Percentiles rank a stretch among this genome's conserved stretches.
phyloP scores from a whole-genome alignment of 92 coral and sea anemone genomes.

The Parazoanthus darwini region DNA sequence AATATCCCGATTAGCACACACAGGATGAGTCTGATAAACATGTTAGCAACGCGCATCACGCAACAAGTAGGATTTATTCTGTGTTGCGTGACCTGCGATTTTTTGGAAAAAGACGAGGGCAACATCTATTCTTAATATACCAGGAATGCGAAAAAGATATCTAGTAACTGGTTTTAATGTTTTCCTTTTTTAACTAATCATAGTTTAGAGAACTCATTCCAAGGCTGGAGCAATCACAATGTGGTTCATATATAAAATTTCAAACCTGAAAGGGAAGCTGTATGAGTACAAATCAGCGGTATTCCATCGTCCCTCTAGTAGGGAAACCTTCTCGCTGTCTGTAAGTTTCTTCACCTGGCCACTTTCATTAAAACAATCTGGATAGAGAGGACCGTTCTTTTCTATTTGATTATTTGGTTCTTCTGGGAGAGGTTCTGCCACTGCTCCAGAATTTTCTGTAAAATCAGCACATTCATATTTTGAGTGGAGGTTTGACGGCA shows the following conservation, averaged over 20 bases:
- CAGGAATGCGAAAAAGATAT: no score
- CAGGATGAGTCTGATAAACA: constrained; percentile 34
- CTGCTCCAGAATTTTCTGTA: constrained; percentile 34
- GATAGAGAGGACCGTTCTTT: constrained; percentile 33
- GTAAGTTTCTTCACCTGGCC: constrained; percentile 29
- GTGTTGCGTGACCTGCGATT: constrained; percentile 31
- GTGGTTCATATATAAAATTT: constrained; percentile 32
- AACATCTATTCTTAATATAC: no score
- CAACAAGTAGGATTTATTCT: constrained; percentile 33
- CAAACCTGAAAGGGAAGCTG: constrained; percentile 47
- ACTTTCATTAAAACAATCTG: constrained; percentile 32
- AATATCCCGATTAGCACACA: constrained; percentile 31
- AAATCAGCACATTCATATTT: constrained; percentile 20
- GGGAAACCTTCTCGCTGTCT: constrained; percentile 34
- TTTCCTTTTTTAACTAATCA: constrained; percentile 30
- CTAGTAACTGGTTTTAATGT: constrained; percentile 31
- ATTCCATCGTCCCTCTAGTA: constrained; percentile 32
- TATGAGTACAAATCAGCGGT: constrained; percentile 39
- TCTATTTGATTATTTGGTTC: constrained; percentile 23
- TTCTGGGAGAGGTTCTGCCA: constrained; percentile 38
- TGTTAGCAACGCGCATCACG: constrained; percentile 30
- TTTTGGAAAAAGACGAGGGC: no score
- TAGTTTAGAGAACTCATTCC: constrained; percentile 37
- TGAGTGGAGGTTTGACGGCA: no score
- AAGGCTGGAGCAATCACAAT: constrained; percentile 38